phyloP scores from a whole-genome alignment of 2,113 vertebrate species.

The Macquaria ambigua region DNA sequence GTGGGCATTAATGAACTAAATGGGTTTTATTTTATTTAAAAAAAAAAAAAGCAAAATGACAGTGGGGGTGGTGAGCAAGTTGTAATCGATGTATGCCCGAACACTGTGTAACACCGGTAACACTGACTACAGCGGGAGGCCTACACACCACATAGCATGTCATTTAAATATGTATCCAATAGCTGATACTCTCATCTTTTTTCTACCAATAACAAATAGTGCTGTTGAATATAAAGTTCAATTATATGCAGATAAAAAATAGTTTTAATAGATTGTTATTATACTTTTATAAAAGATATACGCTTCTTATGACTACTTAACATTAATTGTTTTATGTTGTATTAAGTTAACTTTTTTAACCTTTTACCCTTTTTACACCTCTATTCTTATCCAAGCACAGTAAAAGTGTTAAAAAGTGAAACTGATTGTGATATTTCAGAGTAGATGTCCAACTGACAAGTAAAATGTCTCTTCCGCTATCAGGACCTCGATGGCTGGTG shows the following conservation, averaged over 20 bases:
- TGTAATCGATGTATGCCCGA: too few species aligned
- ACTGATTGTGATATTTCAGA: background rate
- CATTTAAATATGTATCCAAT: background rate
- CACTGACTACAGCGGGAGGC: too few species aligned
- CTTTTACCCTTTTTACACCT: background rate
- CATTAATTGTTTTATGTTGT: background rate
- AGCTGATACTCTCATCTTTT: background rate
- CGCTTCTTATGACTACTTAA: too few species aligned
- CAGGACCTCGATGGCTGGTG: constrained; percentile 96
- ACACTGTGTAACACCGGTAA: too few species aligned
- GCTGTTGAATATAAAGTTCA: background rate
- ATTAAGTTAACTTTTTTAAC: background rate
- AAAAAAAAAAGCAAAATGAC: too few species aligned
- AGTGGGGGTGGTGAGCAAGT: too few species aligned
- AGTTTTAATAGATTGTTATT: background rate
- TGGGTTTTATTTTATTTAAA: too few species aligned
- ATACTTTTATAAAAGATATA: too few species aligned
- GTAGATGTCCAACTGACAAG: background rate
- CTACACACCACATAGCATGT: too few species aligned
- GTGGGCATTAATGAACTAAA: too few species aligned
- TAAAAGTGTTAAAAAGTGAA: background rate
- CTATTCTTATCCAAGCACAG: background rate
- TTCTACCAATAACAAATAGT: background rate
- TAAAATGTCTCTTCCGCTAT: background rate
- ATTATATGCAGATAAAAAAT: too few species aligned